Evolutionary conservation across 92 coral and sea anemone species (phyloP).

Genomic region (Phenganax stokvisi): DNA sequence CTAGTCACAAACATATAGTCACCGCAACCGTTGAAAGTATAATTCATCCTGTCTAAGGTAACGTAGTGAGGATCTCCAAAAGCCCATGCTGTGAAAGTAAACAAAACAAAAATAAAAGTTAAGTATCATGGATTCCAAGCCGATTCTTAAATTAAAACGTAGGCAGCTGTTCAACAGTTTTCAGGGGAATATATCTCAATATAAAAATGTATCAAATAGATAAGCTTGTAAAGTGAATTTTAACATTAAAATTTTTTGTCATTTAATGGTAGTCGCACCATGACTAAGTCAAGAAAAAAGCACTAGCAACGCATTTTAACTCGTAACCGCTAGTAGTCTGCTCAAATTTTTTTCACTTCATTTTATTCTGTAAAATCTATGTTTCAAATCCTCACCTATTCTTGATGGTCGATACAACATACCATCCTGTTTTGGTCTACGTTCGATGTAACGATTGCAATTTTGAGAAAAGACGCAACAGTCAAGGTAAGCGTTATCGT

Average conservation of each 20-base stretch:
- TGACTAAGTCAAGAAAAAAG: too few relatives aligned
- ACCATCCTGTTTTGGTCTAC: constrained; percentile 1
- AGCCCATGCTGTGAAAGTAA: background rate
- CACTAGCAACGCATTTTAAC: too few relatives aligned
- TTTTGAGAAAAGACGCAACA: constrained; percentile 1
- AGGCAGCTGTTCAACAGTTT: too few relatives aligned
- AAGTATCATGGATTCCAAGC: background rate
- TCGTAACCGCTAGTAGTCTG: too few relatives aligned
- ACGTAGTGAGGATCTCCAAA: constrained; percentile 31
- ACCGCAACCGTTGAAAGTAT: constrained; percentile 37
- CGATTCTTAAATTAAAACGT: background rate
- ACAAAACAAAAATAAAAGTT: background rate
- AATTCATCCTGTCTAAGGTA: constrained; percentile 20
- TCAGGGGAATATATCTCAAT: too few relatives aligned
- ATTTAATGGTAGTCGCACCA: too few relatives aligned
- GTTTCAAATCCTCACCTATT: background rate
- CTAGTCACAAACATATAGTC: constrained; percentile 13
- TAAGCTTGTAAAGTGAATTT: too few relatives aligned
- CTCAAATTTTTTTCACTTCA: background rate
- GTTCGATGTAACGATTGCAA: background rate
- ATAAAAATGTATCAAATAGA: too few relatives aligned
- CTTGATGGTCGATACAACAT: background rate
- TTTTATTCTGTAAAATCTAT: background rate
- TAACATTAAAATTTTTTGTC: too few relatives aligned
- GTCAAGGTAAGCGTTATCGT: background rate